Percentiles rank a stretch among this genome's conserved stretches.
Evolutionary conservation across 2,113 vertebrate genomes (phyloP).

Genomic region (Corythaeola cristata): DNA sequence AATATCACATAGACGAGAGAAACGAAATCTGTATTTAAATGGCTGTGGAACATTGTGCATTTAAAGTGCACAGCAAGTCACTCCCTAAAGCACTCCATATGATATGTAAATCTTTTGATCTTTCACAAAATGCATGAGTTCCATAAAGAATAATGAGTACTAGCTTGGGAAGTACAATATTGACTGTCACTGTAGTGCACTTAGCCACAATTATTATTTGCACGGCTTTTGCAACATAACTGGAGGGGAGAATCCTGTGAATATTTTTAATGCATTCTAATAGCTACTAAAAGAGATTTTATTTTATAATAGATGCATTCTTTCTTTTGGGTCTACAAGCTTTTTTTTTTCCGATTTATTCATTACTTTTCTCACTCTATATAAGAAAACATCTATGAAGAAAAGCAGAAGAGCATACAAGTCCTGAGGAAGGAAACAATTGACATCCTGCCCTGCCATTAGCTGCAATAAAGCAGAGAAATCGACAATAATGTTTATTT

Average conservation of each 20-base stretch:
- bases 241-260: constrained; percentile 72
- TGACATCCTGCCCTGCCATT: constrained; percentile 31
- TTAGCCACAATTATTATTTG: constrained; percentile 79
- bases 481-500: not conserved
- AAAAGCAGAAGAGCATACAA: not conserved
- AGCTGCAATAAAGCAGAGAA: constrained; percentile 25
- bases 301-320: constrained; percentile 73
- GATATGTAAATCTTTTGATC: constrained; percentile 85
- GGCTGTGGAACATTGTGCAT: constrained; percentile 72
- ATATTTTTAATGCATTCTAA: constrained; percentile 73
- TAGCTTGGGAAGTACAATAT: constrained; percentile 79
- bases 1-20: constrained; percentile 69
- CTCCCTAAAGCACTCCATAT: constrained; percentile 82
- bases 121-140: constrained; percentile 79
- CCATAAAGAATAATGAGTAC: constrained; percentile 79
- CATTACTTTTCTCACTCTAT: constrained; percentile 9
- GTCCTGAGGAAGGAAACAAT: constrained; percentile 40
- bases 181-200: constrained; percentile 75
- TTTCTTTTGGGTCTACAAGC: constrained; percentile 59
- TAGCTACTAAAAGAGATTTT: constrained; percentile 74
- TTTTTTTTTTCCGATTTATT: constrained; percentile 57
- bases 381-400: not conserved
- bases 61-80: constrained; percentile 81
- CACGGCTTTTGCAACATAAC: constrained; percentile 74
- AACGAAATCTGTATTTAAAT: constrained; percentile 77